Evolutionary conservation across 2,113 vertebrate genomes (phyloP).

Genomic region (Gobio gobio): DNA sequence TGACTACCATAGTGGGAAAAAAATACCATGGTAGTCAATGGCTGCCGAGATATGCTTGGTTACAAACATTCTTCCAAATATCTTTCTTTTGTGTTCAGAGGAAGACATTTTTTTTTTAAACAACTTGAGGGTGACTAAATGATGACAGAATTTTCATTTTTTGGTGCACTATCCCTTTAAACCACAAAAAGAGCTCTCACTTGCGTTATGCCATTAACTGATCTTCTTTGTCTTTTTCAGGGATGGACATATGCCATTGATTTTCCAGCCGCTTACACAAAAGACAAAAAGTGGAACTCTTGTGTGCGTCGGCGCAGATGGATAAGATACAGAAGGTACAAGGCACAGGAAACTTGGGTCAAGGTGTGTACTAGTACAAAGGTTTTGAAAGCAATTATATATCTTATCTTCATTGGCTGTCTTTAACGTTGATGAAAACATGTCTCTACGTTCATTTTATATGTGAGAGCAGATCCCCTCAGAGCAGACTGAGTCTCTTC

Average conservation of each 20-base stretch:
- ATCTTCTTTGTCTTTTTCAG: constrained; percentile 69
- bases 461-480: constrained; percentile 81
- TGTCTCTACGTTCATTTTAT: background rate
- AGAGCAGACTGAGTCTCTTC: constrained; percentile 75
- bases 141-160: too few species aligned
- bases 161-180: too few species aligned
- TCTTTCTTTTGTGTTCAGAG: too few species aligned
- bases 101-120: too few species aligned
- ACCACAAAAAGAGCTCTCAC: background rate
- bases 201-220: background rate
- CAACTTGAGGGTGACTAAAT: too few species aligned
- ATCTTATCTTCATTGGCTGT: background rate
- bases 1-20: too few species aligned
- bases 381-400: background rate
- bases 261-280: constrained; percentile 93
- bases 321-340: constrained; percentile 95
- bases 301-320: constrained; percentile 92
- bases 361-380: constrained; percentile 77
- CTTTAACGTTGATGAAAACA: background rate
- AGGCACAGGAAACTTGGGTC: constrained; percentile 88
- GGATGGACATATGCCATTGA: constrained; percentile 96
- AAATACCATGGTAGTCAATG: too few species aligned
- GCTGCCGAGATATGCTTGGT: too few species aligned
- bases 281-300: constrained; percentile 97
- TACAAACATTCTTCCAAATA: too few species aligned